Evolutionary conservation across 2,797 vertebrate genomes (phyloP).

Genomic region (Parotocinclus haroldoi): DNA sequence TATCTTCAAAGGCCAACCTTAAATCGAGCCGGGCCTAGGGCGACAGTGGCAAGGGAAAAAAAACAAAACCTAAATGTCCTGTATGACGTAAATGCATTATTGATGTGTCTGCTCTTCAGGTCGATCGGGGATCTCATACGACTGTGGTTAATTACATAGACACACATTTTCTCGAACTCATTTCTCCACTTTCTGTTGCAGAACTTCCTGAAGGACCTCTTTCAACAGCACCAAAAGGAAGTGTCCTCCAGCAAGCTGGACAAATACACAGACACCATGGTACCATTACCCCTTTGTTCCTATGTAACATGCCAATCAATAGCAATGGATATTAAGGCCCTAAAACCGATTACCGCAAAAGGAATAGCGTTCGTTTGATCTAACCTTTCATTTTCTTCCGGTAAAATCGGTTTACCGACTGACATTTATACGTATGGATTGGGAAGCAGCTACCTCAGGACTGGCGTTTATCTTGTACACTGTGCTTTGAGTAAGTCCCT

Average conservation of each 20-base stretch:
- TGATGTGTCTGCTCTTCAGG: too few relatives aligned
- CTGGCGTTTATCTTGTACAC: not conserved
- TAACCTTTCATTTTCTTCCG: too few relatives aligned
- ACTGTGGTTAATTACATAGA: not conserved
- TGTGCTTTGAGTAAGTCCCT: not conserved
- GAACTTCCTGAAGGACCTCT: conserved; percentile 89
- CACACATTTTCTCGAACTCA: not conserved
- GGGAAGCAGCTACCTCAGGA: conserved; percentile 3
- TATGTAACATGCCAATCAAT: not conserved
- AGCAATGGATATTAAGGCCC: not conserved
- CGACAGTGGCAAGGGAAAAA: too few relatives aligned
- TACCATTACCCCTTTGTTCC: conserved; percentile 53
- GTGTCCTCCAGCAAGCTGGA: conserved; percentile 81
- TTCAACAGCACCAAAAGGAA: conserved; percentile 76
- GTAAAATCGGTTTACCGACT: not conserved
- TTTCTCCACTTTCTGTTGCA: conserved; percentile 45
- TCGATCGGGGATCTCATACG: too few relatives aligned
- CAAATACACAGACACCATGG: conserved; percentile 90
- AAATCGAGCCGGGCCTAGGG: too few relatives aligned
- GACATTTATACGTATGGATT: conserved; percentile 23
- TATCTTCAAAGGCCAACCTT: too few relatives aligned
- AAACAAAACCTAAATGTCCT: too few relatives aligned
- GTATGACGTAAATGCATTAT: too few relatives aligned
- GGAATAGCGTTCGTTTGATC: too few relatives aligned
- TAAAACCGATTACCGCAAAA: too few relatives aligned